Base-by-base conservation (phyloP, 2,888 invertebrate genomes). In the Meghimatium bilineatum region DNA sequence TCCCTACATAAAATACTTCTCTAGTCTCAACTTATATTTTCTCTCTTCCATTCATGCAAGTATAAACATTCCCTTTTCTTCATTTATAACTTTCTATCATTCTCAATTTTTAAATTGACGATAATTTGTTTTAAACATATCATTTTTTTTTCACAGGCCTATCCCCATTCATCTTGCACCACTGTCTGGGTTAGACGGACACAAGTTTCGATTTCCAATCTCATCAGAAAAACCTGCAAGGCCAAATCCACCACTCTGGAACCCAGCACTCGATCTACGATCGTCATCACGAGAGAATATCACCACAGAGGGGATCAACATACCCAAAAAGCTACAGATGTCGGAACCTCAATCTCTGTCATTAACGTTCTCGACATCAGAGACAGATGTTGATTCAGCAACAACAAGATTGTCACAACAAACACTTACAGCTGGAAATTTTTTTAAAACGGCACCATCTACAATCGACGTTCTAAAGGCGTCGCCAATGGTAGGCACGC, bases 231-330 rank as follows among this genome's bases (percentile, higher is more conserved):
- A 69, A 20, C 44, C 78, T 17, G 36, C 29, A 14, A 78, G 56
- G 44, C 63, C 83, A 6, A 23, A 23, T 52, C 77, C 60, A 14
- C 69, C 66, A 2, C 32, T 84, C 29, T 84, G 84, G 84, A 84
- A 84, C 49, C 84, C 84, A 1, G 84, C 84, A 66, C 80, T 84
- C 36, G 84, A 84, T 66, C 52, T 84, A 3, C 17, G 36, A 44
- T n/a, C 80, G 38, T 26, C 83, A 17, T 32, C 78, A 60, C 32
- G 29, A 32, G 38, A 34, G 10, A 38, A n/a, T 52, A 23, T 32
- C 38, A 1, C 67, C 6, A 49, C 44, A 49, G 52, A 5, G 26
- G 69, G n/a, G 34, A 1, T 69, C 23, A 56, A 36, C 23, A 6
- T 32, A 23, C 26, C 60, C 26, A 52, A 44, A n/a, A 74, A 69